phyloP scores from a whole-genome alignment of 1,140 invertebrate species.

The Heliconius nattereri region DNA sequence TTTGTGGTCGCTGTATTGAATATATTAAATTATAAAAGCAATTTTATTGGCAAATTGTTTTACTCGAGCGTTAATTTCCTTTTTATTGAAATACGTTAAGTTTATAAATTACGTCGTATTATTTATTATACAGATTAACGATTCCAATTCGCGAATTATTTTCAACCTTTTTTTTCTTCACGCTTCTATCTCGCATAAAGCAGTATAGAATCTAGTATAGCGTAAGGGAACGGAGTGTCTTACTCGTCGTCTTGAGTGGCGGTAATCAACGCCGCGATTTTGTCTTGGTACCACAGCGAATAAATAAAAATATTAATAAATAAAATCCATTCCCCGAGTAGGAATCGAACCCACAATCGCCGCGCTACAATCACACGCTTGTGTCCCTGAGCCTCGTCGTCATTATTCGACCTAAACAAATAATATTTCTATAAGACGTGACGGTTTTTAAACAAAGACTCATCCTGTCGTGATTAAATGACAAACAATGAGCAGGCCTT shows the following conservation, averaged over 20 bases:
- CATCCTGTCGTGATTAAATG: constrained; percentile 45
- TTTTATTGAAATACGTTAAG: constrained; percentile 5
- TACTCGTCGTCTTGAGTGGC: too few species aligned
- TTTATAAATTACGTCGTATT: background rate
- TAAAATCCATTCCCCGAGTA: too few species aligned
- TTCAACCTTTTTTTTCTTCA: background rate
- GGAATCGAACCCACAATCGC: too few species aligned
- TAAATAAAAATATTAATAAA: too few species aligned
- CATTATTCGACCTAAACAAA: constrained; percentile 6
- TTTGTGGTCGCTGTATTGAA: constrained; percentile 21
- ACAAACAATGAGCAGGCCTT: constrained; percentile 58
- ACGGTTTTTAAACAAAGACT: constrained; percentile 37
- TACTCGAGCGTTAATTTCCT: background rate
- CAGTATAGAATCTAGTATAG: too few species aligned
- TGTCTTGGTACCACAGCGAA: too few species aligned
- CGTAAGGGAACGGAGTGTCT: too few species aligned
- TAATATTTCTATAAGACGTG: constrained; percentile 20
- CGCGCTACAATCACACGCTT: too few species aligned
- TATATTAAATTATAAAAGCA: constrained; percentile 23
- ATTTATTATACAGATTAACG: background rate
- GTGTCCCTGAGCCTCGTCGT: too few species aligned
- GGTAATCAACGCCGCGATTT: too few species aligned
- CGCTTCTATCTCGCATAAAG: too few species aligned
- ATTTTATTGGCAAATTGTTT: constrained; percentile 21
- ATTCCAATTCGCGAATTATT: background rate